Conservation (phyloP, 2,888 invertebrate species). For the Aproaerema taeniolella region DNA sequence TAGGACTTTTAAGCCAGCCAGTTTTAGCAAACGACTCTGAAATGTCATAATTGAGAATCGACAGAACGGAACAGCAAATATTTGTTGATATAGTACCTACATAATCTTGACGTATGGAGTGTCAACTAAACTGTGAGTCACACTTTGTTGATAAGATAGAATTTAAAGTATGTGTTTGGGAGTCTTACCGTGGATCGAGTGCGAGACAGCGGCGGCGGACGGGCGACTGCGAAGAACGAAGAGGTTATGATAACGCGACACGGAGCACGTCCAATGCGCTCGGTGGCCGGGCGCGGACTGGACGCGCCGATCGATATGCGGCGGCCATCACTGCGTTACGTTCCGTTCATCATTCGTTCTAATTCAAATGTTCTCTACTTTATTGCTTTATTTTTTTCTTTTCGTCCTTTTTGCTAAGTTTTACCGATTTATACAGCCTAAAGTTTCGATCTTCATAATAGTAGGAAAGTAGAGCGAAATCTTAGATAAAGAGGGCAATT, state of each 20-base stretch:
- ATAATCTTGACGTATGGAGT: constrained; percentile 14
- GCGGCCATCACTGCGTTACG: constrained; percentile 58
- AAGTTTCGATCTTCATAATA: too few species aligned
- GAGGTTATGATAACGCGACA: constrained; percentile 15
- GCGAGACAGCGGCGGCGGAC: constrained; percentile 4
- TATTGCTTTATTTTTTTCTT: constrained; percentile 1
- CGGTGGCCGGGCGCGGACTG: constrained; percentile 64
- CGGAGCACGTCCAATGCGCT: constrained; percentile 46
- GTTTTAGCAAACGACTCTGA: too few species aligned
- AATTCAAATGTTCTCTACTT: constrained; percentile 10
- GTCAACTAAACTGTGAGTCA: constrained; percentile 9
- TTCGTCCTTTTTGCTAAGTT: too few species aligned
- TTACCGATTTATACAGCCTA: too few species aligned
- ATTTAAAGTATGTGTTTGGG: neutral
- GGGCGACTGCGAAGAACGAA: constrained; percentile 23
- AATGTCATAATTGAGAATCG: constrained; percentile 13
- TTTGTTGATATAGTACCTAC: constrained; percentile 24
- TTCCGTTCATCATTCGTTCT: constrained; percentile 46
- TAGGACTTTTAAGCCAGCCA: too few species aligned
- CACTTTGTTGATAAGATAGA: constrained; percentile 14
- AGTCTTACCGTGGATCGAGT: constrained; percentile 6
- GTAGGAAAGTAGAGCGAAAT: too few species aligned
- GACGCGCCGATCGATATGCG: constrained; percentile 68
- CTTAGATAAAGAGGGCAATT: too few species aligned
- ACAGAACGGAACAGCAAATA: constrained; percentile 21